Conservation (phyloP, 2,888 invertebrate genomes). For the Chloroclysta siterata region DNA sequence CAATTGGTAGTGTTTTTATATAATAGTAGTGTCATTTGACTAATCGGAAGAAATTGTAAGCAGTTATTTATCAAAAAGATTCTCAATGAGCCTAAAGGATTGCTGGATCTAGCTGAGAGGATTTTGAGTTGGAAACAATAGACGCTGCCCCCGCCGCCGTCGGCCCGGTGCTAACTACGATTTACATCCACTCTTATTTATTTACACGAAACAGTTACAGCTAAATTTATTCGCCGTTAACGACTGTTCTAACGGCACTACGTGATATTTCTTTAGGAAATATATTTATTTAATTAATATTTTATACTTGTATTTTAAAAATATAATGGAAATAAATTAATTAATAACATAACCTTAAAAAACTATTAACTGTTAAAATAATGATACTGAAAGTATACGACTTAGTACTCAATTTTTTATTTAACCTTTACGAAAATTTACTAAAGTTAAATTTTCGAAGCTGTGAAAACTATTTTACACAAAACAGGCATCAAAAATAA, state of each 20-base stretch:
- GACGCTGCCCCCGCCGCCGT: conserved; percentile 50
- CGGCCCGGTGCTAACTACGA: conserved; percentile 63
- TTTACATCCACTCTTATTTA: conserved; percentile 74
- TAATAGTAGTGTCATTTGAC: no score
- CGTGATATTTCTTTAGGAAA: conserved; percentile 7
- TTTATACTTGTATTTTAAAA: no score
- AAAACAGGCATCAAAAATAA: not conserved
- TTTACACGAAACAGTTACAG: conserved; percentile 60
- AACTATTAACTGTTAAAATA: no score
- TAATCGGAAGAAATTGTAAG: no score
- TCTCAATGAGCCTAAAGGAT: not conserved
- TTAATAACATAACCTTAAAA: not conserved
- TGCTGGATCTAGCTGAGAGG: conserved; percentile 10
- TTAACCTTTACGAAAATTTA: no score
- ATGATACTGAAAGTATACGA: no score
- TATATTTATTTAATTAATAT: no score
- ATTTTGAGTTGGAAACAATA: conserved; percentile 23
- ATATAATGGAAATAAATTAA: not conserved
- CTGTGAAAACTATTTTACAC: conserved; percentile 2
- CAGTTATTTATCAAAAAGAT: no score
- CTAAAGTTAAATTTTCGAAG: not conserved
- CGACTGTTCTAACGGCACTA: conserved; percentile 24
- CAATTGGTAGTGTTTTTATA: no score
- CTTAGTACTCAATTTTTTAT: no score
- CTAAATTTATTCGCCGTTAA: conserved; percentile 59